Conservation (phyloP, 2,888 invertebrate species). For the Ornithoptera priamus region DNA sequence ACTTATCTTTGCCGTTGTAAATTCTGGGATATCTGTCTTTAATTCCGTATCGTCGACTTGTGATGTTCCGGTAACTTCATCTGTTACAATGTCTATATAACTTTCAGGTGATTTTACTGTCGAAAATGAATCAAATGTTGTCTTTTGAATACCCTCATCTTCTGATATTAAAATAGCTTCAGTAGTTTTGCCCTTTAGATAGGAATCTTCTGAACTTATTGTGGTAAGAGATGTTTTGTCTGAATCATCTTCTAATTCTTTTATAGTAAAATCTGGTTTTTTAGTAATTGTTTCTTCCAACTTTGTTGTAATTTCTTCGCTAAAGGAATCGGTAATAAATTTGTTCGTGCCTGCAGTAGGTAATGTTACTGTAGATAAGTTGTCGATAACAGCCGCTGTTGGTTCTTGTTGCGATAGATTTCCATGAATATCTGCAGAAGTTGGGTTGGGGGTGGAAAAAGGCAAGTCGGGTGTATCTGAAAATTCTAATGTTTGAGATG, state of each 20-base stretch:
- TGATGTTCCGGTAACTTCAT: constrained; percentile 1
- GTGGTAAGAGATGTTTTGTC: constrained; percentile 11
- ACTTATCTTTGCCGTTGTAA: constrained; percentile 6
- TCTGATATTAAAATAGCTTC: neutral
- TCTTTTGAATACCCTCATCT: constrained; percentile 6
- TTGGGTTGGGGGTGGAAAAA: neutral
- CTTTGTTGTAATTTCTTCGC: constrained; percentile 6
- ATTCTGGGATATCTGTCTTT: constrained; percentile 14
- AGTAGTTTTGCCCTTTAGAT: constrained; percentile 8
- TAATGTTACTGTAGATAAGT: neutral
- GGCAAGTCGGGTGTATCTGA: constrained; percentile 4
- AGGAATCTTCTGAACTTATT: neutral
- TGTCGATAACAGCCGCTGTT: constrained; percentile 8
- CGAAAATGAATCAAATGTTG: neutral
- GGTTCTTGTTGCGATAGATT: constrained; percentile 12
- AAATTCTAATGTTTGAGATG: constrained; percentile 8
- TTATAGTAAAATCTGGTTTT: neutral
- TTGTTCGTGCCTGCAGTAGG: neutral
- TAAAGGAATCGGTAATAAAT: constrained; percentile 3
- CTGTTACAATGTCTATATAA: neutral
- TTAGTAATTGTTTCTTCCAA: constrained; percentile 11
- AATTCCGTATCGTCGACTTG: constrained; percentile 4
- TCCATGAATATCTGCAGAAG: constrained; percentile 14
- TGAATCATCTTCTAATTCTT: constrained; percentile 4
- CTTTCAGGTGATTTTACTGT: constrained; percentile 1